phyloP scores from a whole-genome alignment of 2,888 invertebrate species.

The Euphydryas editha region DNA sequence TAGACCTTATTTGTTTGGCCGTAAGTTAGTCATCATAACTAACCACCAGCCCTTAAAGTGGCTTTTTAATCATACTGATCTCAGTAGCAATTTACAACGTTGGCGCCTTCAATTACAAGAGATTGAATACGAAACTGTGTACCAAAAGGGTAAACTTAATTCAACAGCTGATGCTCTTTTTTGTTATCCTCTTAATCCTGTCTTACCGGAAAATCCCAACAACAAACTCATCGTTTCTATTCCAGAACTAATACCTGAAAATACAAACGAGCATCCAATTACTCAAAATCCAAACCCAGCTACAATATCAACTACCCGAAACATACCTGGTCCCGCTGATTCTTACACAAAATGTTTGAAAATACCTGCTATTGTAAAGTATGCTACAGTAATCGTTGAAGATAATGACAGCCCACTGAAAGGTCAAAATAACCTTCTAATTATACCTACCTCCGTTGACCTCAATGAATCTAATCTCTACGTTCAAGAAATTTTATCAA shows the following conservation, averaged over 20 bases:
- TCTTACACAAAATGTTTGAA: slow-evolving; percentile 5
- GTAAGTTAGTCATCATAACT: too few species aligned
- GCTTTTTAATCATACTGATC: too few species aligned
- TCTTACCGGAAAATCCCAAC: neutral
- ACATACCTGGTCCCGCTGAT: too few species aligned
- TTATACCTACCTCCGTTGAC: slow-evolving; percentile 45
- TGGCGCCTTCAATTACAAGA: slow-evolving; percentile 15
- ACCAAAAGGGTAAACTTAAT: too few species aligned
- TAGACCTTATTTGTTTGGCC: too few species aligned
- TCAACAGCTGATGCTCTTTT: slow-evolving; percentile 14
- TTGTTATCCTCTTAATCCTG: slow-evolving; percentile 6
- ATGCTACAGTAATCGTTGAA: slow-evolving; percentile 17
- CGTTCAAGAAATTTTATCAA: slow-evolving; percentile 39
- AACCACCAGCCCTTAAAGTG: too few species aligned
- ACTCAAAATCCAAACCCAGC: neutral
- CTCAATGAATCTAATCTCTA: slow-evolving; percentile 45
- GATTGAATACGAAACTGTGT: too few species aligned
- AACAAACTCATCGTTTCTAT: too few species aligned
- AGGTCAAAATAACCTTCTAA: slow-evolving; percentile 24
- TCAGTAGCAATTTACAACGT: neutral
- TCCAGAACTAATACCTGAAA: too few species aligned
- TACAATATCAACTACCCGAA: neutral
- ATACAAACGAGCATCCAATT: too few species aligned
- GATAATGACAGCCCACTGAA: slow-evolving; percentile 32
- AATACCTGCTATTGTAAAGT: neutral